These are phyloP conservation scores for Drosophila ironensis DNA, from an alignment of 1,140 invertebrate species.

Conservation along the genomic window DNA sequence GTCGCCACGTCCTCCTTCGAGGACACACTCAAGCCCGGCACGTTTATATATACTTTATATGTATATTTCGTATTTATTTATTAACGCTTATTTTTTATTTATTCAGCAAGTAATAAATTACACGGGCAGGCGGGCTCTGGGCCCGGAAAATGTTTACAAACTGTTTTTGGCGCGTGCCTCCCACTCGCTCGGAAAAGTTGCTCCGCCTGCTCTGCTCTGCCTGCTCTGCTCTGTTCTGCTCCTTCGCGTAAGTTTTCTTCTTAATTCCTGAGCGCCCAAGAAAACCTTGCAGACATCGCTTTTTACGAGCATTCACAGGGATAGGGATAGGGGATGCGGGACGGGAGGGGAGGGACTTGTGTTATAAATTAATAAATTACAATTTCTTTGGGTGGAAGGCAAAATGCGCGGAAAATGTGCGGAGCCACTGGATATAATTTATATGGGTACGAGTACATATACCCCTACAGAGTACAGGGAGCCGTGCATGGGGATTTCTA, in stretches of 20 bases:
- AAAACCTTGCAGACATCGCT: conserved; percentile 32
- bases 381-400: conserved; percentile 53
- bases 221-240: no score
- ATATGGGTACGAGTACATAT: conserved; percentile 17
- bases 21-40: conserved; percentile 16
- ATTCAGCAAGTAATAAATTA: conserved; percentile 80
- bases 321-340: neutral
- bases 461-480: no score
- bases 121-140: conserved; percentile 44
- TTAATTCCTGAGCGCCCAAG: conserved; percentile 58
- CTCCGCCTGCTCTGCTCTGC: no score
- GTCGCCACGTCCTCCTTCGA: no score
- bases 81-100: conserved; percentile 82
- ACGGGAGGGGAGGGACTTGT: neutral
- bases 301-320: conserved; percentile 61
- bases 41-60: conserved; percentile 47
- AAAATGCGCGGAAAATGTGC: conserved; percentile 40
- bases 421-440: conserved; percentile 37
- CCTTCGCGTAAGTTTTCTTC: conserved; percentile 50
- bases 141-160: conserved; percentile 55
- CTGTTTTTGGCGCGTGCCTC: conserved; percentile 72
- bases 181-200: conserved; percentile 45
- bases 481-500: conserved; percentile 36
- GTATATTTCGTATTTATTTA: conserved; percentile 78
- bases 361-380: conserved; percentile 81